Conservation (phyloP, 2,113 vertebrate genomes). For the Embiotoca jacksoni region DNA sequence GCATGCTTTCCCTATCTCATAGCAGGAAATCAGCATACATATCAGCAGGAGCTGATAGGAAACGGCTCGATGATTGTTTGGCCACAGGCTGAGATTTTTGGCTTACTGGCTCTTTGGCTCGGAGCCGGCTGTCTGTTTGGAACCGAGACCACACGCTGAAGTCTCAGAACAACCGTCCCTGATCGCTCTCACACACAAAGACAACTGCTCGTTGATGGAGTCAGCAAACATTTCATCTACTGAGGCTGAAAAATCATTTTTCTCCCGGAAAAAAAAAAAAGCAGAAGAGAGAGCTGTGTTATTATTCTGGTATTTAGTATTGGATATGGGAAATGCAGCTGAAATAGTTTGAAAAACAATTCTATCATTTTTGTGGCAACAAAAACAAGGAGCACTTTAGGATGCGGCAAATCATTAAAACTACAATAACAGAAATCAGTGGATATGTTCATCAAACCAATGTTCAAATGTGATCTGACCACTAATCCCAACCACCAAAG, state of each 20-base stretch:
- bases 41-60: conserved; percentile 46
- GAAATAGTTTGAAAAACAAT: neutral
- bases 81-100: conserved; percentile 51
- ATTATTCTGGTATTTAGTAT: neutral
- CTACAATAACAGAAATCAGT: too few relatives aligned
- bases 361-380: too few relatives aligned
- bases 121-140: conserved; percentile 44
- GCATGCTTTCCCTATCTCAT: conserved; percentile 34
- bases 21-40: conserved; percentile 53
- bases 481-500: too few relatives aligned
- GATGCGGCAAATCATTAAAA: too few relatives aligned
- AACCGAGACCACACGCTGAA: conserved; percentile 27
- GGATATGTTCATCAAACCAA: too few relatives aligned
- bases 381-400: too few relatives aligned
- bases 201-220: conserved; percentile 33
- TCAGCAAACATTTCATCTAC: conserved; percentile 39
- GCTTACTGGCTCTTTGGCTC: conserved; percentile 39
- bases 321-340: neutral
- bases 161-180: conserved; percentile 33
- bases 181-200: conserved; percentile 26
- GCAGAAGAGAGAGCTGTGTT: neutral
- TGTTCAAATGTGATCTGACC: too few relatives aligned
- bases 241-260: conserved; percentile 12
- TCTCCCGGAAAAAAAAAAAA: neutral
- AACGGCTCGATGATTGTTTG: conserved; percentile 65